phyloP scores from a whole-genome alignment of 1,140 invertebrate genomes.

The Reticulitermes speratus region DNA sequence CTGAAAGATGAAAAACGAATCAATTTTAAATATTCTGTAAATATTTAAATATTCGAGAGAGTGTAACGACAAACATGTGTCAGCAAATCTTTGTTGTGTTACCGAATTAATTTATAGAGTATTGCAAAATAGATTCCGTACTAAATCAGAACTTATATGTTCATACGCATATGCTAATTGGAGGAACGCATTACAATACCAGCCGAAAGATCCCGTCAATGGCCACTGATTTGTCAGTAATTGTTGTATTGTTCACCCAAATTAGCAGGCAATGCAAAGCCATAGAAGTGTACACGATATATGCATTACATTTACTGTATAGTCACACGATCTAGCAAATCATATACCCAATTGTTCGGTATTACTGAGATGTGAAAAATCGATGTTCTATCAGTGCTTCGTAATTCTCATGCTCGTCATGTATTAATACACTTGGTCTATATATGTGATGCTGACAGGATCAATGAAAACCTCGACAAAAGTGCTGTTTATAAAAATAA shows the following conservation, averaged over 20 bases:
- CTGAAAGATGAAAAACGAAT: too few species aligned
- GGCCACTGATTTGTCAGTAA: not conserved
- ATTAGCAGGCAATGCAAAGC: not conserved
- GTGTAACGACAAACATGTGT: not conserved
- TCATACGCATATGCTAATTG: not conserved
- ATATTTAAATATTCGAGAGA: too few species aligned
- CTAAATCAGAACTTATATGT: not conserved
- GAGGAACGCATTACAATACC: not conserved
- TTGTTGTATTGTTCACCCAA: not conserved
- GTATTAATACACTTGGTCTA: not conserved
- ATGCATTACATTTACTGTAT: not conserved
- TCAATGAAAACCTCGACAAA: not conserved
- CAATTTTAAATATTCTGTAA: too few species aligned
- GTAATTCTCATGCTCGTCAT: not conserved
- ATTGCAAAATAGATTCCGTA: not conserved
- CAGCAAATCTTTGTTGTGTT: not conserved
- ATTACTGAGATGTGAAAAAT: not conserved
- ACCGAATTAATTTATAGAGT: not conserved
- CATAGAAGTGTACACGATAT: not conserved
- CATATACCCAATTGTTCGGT: not conserved
- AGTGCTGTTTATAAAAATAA: too few species aligned
- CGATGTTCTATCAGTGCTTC: not conserved
- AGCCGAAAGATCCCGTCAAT: not conserved
- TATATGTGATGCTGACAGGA: not conserved
- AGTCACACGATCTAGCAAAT: not conserved